A percentile compares a stretch with the other conserved stretches of the same genome.
phyloP scores from a whole-genome alignment of 1,140 invertebrate genomes.

The Aphelenchoides fujianensis region DNA sequence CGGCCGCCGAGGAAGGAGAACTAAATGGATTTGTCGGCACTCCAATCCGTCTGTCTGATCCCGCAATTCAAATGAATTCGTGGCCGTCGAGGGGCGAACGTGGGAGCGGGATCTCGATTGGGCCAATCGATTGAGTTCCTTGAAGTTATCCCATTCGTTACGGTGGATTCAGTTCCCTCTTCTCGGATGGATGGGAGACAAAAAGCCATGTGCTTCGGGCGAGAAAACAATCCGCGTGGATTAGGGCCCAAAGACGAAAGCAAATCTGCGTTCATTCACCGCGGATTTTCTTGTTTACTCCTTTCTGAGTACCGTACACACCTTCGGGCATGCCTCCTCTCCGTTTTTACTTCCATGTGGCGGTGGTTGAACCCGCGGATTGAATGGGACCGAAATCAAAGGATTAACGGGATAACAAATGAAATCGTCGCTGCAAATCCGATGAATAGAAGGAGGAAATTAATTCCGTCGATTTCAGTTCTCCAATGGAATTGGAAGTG shows the following conservation, averaged over 20 bases:
- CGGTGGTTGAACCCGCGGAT: not conserved
- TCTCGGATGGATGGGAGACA: no score
- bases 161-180: no score
- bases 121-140: no score
- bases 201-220: constrained; percentile 16
- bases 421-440: constrained; percentile 13
- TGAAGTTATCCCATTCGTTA: no score
- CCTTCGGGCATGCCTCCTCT: no score
- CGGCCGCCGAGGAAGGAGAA: no score
- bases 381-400: no score
- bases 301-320: not conserved
- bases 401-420: no score
- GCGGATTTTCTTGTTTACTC: not conserved
- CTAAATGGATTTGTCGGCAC: not conserved
- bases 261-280: not conserved
- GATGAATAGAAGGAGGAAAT: constrained; percentile 16
- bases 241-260: constrained; percentile 16
- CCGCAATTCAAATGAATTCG: not conserved
- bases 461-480: constrained; percentile 41
- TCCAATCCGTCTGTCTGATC: not conserved
- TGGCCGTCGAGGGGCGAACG: no score
- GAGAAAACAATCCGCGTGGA: constrained; percentile 17
- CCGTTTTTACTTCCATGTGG: no score
- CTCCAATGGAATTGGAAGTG: constrained; percentile 39
- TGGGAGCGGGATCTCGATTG: no score